Conservation (phyloP, 2,888 invertebrate species). For the Drosophila ustulata region DNA sequence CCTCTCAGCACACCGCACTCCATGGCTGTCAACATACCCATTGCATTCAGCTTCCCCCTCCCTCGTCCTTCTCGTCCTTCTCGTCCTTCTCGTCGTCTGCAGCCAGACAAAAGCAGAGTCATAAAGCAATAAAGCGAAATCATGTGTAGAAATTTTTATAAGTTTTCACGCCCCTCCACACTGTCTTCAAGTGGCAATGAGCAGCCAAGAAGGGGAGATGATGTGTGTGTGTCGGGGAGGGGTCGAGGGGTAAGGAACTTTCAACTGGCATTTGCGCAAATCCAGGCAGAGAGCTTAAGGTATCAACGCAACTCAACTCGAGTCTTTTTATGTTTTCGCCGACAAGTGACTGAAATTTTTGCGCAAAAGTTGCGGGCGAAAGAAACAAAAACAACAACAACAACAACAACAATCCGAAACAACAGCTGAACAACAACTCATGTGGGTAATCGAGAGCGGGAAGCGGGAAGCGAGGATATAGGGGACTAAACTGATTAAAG, state of each 20-base stretch:
- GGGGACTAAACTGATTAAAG: constrained; percentile 2
- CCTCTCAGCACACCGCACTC: background rate
- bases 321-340: constrained; percentile 42
- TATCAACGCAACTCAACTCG: constrained; percentile 50
- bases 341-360: constrained; percentile 2
- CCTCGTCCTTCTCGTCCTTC: background rate
- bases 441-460: background rate
- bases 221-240: constrained; percentile 1
- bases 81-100: background rate
- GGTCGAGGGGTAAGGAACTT: constrained; percentile 25
- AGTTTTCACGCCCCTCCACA: constrained; percentile 53
- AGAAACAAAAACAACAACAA: constrained; percentile 3
- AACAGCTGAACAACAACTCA: constrained; percentile 1
- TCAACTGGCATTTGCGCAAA: constrained; percentile 58
- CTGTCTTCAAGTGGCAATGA: constrained; percentile 34
- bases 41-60: background rate
- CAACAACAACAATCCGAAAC: constrained; percentile 1
- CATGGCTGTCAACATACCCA: constrained; percentile 1
- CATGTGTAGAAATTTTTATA: constrained; percentile 85
- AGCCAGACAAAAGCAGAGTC: constrained; percentile 58
- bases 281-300: constrained; percentile 60
- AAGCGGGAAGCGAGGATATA: background rate
- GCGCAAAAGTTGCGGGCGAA: constrained; percentile 1
- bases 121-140: constrained; percentile 85
- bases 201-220: background rate